These are phyloP conservation scores for Buphagus erythrorhynchus DNA, from an alignment of 2,797 vertebrate genomes.

Conservation along the genomic window DNA sequence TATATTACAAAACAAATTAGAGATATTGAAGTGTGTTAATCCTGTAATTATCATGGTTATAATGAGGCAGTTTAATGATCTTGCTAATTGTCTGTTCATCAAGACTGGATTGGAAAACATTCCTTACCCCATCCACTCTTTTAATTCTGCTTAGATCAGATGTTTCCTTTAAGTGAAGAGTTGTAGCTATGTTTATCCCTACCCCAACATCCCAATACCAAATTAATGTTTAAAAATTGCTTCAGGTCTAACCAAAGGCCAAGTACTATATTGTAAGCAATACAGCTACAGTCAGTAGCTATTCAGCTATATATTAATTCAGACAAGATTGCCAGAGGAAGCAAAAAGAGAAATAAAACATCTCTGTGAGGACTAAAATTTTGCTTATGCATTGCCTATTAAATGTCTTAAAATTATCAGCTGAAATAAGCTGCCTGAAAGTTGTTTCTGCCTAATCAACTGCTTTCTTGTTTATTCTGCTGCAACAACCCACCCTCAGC, in stretches of 20 bases:
- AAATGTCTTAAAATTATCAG: constrained; percentile 49
- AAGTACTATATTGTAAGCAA: neutral
- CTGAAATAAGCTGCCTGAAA: constrained; percentile 40
- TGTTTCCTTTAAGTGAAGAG: neutral
- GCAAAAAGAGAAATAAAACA: constrained; percentile 5
- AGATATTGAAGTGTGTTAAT: constrained; percentile 61
- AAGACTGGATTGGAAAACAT: constrained; percentile 16
- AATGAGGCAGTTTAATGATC: constrained; percentile 66
- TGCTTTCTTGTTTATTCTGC: constrained; percentile 2
- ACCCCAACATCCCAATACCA: neutral
- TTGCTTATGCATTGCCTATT: neutral
- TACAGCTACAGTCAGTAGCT: neutral
- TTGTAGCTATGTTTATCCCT: neutral
- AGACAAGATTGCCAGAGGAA: neutral
- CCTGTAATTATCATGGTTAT: constrained; percentile 59
- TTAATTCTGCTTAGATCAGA: constrained; percentile 44
- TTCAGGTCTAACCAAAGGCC: constrained; percentile 38
- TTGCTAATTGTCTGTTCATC: constrained; percentile 57
- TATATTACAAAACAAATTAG: constrained; percentile 59
- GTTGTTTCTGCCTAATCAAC: constrained; percentile 43
- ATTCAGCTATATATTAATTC: neutral
- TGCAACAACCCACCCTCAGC: neutral
- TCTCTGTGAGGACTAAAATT: neutral
- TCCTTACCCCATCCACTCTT: constrained; percentile 7
- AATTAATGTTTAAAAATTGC: neutral